Percentiles rank a stretch among this genome's conserved stretches.
phyloP scores from a whole-genome alignment of 2,888 invertebrate genomes.

The Dioctria linearis region DNA sequence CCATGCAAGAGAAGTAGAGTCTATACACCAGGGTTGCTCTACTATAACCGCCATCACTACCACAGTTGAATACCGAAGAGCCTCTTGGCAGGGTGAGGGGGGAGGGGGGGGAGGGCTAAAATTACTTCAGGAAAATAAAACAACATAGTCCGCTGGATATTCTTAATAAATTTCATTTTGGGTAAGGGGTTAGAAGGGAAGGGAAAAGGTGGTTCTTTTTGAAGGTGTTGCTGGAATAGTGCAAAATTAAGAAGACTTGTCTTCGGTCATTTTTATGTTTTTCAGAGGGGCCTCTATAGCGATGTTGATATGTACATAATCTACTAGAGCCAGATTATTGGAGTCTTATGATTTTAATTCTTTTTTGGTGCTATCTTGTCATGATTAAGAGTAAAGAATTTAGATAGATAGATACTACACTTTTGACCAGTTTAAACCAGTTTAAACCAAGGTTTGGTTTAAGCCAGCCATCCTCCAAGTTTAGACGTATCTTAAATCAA shows the following conservation, averaged over 20 bases:
- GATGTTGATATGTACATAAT: background rate
- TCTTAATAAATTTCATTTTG: constrained; percentile 41
- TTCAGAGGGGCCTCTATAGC: background rate
- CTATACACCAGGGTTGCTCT: background rate
- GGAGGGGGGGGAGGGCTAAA: constrained; percentile 18
- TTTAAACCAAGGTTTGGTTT: too few relatives aligned
- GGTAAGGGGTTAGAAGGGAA: background rate
- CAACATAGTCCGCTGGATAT: constrained; percentile 48
- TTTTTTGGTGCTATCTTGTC: background rate
- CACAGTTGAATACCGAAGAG: too few relatives aligned
- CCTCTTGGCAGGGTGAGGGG: background rate
- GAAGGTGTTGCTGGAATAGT: constrained; percentile 40
- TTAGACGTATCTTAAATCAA: too few relatives aligned
- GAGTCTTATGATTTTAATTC: background rate
- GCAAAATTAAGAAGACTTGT: constrained; percentile 50
- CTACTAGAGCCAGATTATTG: background rate
- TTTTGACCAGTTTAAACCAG: too few relatives aligned
- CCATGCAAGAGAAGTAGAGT: background rate
- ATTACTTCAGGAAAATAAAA: constrained; percentile 51
- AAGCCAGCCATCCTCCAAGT: too few relatives aligned
- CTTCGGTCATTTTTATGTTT: constrained; percentile 16
- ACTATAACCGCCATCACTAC: background rate
- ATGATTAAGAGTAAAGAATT: background rate
- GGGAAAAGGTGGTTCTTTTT: background rate
- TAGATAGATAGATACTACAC: too few relatives aligned